phyloP scores from a whole-genome alignment of 1,140 invertebrate species.

The Drosophila ercepeae region DNA sequence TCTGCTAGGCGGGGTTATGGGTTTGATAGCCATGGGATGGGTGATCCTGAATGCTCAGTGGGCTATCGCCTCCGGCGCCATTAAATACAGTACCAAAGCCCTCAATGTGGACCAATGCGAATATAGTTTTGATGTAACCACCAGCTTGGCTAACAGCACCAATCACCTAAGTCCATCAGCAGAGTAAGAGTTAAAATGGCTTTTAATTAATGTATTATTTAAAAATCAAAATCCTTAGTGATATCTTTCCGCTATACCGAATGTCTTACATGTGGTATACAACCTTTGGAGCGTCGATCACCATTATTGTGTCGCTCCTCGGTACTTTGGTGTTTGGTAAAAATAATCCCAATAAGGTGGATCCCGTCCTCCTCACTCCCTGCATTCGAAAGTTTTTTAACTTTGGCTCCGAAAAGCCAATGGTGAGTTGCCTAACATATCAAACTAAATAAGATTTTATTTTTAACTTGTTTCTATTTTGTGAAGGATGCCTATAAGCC shows the following conservation, averaged over 20 bases:
- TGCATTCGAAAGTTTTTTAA: slow-evolving; percentile 73
- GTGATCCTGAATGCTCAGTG: slow-evolving; percentile 92
- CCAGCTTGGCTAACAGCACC: slow-evolving; percentile 28
- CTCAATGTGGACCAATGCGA: slow-evolving; percentile 89
- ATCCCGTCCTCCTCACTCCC: slow-evolving; percentile 68
- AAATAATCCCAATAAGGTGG: slow-evolving; percentile 69
- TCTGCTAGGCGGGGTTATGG: slow-evolving; percentile 87
- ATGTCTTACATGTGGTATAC: slow-evolving; percentile 90
- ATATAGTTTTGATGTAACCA: slow-evolving; percentile 84
- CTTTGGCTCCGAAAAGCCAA: slow-evolving; percentile 19
- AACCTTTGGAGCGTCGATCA: slow-evolving; percentile 85
- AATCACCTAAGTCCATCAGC: slow-evolving; percentile 28
- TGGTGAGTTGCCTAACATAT: slow-evolving; percentile 11
- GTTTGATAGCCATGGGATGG: slow-evolving; percentile 90
- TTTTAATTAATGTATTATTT: background rate
- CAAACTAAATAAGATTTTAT: background rate
- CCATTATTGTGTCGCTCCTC: slow-evolving; percentile 84
- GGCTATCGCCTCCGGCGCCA: slow-evolving; percentile 87
- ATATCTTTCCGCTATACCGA: slow-evolving; percentile 86
- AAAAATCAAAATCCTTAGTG: slow-evolving; percentile 59
- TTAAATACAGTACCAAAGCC: slow-evolving; percentile 87
- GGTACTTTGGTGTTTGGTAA: slow-evolving; percentile 83
- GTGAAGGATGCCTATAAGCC: slow-evolving; percentile 55
- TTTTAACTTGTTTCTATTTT: no score
- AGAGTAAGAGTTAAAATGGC: slow-evolving; percentile 30